Evolutionary conservation across 2,888 invertebrate genomes (phyloP).

Genomic region (Idaea dimidiata): DNA sequence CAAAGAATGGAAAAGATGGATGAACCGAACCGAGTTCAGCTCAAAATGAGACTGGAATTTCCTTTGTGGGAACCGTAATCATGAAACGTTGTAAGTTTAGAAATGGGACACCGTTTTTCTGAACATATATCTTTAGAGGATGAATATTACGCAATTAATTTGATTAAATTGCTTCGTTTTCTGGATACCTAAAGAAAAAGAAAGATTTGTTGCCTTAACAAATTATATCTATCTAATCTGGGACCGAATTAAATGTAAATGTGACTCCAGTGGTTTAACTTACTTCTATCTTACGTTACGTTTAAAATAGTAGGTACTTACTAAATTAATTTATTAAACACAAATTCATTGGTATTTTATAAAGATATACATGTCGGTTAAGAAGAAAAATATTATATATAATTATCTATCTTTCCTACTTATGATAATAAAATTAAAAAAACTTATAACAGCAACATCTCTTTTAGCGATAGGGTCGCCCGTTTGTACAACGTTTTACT

Average conservation of each 20-base stretch:
- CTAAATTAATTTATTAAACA: no score
- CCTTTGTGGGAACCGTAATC: conserved; percentile 31
- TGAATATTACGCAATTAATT: conserved; percentile 1
- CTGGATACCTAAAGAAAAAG: background rate
- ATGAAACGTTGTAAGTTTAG: conserved; percentile 22
- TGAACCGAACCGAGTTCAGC: conserved; percentile 31
- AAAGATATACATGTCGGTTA: no score
- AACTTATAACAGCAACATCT: background rate
- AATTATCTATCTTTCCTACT: background rate
- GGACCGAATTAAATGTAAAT: background rate
- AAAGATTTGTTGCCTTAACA: background rate
- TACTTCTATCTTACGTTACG: no score
- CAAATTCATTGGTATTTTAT: no score
- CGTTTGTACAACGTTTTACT: no score
- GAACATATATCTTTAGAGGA: background rate
- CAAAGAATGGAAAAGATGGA: conserved; percentile 36
- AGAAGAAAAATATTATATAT: no score
- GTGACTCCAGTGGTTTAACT: no score
- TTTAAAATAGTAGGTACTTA: no score
- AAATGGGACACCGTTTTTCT: conserved; percentile 3
- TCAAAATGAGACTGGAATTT: conserved; percentile 32
- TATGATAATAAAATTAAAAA: background rate
- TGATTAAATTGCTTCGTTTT: background rate
- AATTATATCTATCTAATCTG: background rate
- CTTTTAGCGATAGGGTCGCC: no score